phyloP scores from a whole-genome alignment of 1,140 invertebrate species.

The Sinonovacula constricta region DNA sequence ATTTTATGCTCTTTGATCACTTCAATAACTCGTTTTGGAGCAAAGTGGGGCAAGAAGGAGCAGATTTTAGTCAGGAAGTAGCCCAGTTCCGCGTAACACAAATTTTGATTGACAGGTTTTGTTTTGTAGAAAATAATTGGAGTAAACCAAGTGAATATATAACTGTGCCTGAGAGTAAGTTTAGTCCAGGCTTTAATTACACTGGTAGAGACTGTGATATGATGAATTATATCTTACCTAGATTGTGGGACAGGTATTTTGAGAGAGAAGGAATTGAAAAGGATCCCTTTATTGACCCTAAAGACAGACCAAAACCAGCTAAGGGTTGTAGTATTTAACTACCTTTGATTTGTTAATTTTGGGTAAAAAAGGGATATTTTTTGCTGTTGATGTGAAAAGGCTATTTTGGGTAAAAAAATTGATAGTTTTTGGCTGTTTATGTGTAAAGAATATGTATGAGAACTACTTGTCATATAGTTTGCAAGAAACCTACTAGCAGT shows the following conservation, averaged over 20 bases:
- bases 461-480: too few relatives aligned
- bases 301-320: constrained; percentile 15
- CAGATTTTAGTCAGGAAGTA: constrained; percentile 66
- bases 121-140: constrained; percentile 46
- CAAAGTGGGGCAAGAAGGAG: constrained; percentile 61
- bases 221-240: constrained; percentile 51
- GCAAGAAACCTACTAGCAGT: too few relatives aligned
- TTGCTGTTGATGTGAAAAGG: too few relatives aligned
- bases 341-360: background rate
- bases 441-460: too few relatives aligned
- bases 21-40: constrained; percentile 72
- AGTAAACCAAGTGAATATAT: constrained; percentile 22
- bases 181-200: constrained; percentile 59
- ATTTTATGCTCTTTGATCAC: constrained; percentile 71
- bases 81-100: constrained; percentile 59
- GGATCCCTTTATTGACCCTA: background rate
- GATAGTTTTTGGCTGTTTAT: too few relatives aligned
- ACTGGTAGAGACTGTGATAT: constrained; percentile 61
- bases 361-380: too few relatives aligned
- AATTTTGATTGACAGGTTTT: constrained; percentile 57
- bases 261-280: constrained; percentile 15
- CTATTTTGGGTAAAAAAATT: too few relatives aligned
- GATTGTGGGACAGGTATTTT: constrained; percentile 32
- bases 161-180: constrained; percentile 54
- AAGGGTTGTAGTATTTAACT: constrained; percentile 41